Conservation (phyloP, 2,797 vertebrate species). For the Oophaga sylvatica region DNA sequence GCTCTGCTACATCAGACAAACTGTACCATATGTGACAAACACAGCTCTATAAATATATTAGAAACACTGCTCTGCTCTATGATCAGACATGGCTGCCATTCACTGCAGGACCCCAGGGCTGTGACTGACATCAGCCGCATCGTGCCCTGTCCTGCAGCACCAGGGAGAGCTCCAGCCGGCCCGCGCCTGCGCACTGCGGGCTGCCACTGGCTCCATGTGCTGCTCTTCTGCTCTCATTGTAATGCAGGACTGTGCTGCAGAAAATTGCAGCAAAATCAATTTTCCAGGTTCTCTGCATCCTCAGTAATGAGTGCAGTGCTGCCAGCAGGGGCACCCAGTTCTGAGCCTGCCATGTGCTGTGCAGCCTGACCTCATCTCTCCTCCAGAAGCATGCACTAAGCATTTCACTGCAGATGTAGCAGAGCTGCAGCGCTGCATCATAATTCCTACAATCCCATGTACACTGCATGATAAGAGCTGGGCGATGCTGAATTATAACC, state of each 20-base stretch:
- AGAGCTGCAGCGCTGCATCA: neutral
- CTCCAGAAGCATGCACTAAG: neutral
- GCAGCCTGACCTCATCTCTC: too few species aligned
- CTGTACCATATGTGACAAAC: neutral
- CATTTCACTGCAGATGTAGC: neutral
- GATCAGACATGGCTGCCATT: neutral
- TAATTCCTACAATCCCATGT: neutral
- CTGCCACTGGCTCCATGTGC: neutral
- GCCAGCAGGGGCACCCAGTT: too few species aligned
- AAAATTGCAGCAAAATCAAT: neutral
- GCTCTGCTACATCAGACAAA: neutral
- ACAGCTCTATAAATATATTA: neutral
- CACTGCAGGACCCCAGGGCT: too few species aligned
- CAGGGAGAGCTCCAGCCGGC: slow-evolving; percentile 37
- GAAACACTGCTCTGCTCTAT: neutral
- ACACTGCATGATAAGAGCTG: neutral
- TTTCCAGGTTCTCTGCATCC: neutral
- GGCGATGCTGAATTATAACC: neutral
- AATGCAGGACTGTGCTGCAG: slow-evolving; percentile 7
- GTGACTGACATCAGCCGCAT: too few species aligned
- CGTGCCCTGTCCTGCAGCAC: slow-evolving; percentile 16
- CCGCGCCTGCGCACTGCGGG: slow-evolving; percentile 15
- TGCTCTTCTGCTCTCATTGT: slow-evolving; percentile 14
- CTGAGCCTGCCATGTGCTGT: too few species aligned
- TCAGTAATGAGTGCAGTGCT: neutral